A percentile compares a stretch with the other conserved stretches of the same genome.
phyloP scores from a whole-genome alignment of 2,888 invertebrate species.

The Tiliacea aurago region DNA sequence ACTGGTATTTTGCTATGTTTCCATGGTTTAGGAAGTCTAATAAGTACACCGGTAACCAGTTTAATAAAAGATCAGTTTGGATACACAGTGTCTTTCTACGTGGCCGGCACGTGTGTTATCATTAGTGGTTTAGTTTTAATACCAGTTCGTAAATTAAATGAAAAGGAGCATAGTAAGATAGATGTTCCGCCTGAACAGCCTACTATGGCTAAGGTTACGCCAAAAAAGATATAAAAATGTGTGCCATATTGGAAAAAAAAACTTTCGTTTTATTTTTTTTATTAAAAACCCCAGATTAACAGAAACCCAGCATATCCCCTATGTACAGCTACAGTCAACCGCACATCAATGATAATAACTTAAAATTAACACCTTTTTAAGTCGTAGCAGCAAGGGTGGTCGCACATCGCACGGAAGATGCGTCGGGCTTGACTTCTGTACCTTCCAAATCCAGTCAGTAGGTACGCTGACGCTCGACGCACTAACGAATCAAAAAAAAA shows the following conservation, averaged over 20 bases:
- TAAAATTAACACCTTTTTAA: neutral
- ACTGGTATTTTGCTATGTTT: conserved; percentile 84
- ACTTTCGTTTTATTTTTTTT: conserved; percentile 1
- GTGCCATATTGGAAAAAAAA: neutral
- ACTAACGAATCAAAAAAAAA: no score
- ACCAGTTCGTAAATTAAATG: conserved; percentile 69
- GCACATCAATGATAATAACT: neutral
- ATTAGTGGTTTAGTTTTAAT: conserved; percentile 78
- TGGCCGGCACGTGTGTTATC: conserved; percentile 79
- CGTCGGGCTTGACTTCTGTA: no score
- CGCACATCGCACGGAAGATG: no score
- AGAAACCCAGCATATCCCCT: no score
- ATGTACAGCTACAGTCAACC: neutral
- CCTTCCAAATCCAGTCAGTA: no score
- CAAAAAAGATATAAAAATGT: neutral
- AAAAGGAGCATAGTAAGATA: conserved; percentile 50
- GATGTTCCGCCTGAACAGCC: neutral
- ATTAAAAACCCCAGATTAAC: neutral
- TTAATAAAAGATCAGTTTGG: conserved; percentile 77
- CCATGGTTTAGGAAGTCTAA: conserved; percentile 82
- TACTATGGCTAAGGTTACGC: no score
- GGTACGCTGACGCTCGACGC: no score
- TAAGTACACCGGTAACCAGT: conserved; percentile 83
- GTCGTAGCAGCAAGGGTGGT: neutral
- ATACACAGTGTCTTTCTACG: conserved; percentile 77